These are phyloP conservation scores for Spodoptera littoralis DNA, from an alignment of 2,888 invertebrate genomes.

Conservation along the genomic window DNA sequence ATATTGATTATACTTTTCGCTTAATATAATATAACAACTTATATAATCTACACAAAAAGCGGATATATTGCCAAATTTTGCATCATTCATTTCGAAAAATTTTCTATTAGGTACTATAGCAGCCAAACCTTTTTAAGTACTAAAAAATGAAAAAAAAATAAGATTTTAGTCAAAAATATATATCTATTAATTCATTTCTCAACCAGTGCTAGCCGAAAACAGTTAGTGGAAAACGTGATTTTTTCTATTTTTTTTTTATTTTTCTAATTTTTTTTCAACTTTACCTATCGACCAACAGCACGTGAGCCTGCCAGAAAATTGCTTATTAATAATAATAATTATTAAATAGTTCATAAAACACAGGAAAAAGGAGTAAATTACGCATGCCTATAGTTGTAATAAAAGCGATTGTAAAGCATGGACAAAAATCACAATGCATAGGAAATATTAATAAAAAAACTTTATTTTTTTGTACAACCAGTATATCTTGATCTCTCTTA, in stretches of 20 bases:
- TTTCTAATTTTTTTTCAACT: slow-evolving; percentile 54
- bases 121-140: slow-evolving; percentile 53
- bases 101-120: slow-evolving; percentile 43
- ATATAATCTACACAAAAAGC: slow-evolving; percentile 53
- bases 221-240: slow-evolving; percentile 53
- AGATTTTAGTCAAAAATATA: too few relatives aligned
- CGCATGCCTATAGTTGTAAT: slow-evolving; percentile 69
- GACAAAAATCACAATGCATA: slow-evolving; percentile 53
- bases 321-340: slow-evolving; percentile 50
- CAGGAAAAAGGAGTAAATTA: slow-evolving; percentile 49
- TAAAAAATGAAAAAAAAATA: slow-evolving; percentile 6
- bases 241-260: slow-evolving; percentile 30
- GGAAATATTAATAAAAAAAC: slow-evolving; percentile 37
- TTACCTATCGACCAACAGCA: slow-evolving; percentile 79
- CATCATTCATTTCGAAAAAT: slow-evolving; percentile 33
- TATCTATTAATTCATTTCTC: slow-evolving; percentile 5
- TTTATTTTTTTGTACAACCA: neutral
- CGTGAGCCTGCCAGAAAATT: slow-evolving; percentile 73
- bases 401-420: slow-evolving; percentile 68
- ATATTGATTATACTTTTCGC: slow-evolving; percentile 67
- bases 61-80: slow-evolving; percentile 58
- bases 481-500: too few relatives aligned
- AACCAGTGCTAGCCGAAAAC: slow-evolving; percentile 54
- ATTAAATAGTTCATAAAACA: slow-evolving; percentile 10
- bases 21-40: slow-evolving; percentile 51